Base-by-base conservation (phyloP, 2,797 vertebrate genomes). In the Borostomias antarcticus region DNA sequence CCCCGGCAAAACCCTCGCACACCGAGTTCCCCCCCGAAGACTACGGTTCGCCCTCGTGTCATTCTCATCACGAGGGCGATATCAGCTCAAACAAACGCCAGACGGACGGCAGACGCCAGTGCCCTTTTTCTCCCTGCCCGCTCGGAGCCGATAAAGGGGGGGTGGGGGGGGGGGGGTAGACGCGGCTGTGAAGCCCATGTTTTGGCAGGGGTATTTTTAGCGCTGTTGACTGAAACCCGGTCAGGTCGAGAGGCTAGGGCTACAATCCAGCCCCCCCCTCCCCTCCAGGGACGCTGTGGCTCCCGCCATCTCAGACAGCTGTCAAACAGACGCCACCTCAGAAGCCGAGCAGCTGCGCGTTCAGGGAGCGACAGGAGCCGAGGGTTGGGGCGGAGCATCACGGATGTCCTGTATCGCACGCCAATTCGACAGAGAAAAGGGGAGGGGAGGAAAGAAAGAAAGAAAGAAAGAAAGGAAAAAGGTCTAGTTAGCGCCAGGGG, bases 181-280 rank as follows among this genome's bases (percentile, higher is more conserved):
- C 54, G n/a, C 54, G 33, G 5, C 56, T 53, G 48, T 47, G 72
- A 79, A 59, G 62, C 74, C 57, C 29, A 28, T 52, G 60, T 80
- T 56, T 50, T 53, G 25, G 17, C 67, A 51, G 68, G 28, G 66
- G 77, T 90, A 89, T 90, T 91, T 91, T 89, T 88, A 86, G 86
- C 11, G 0, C 1, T 19, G 71, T 76, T 83, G 85, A 86, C 77
- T 85, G 86, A 85, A 82, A 77, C 79, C 73, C 7, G 59, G 76
- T 66, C 69, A 68, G 17, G 58, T 35, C 40, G 52, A 30, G 29
- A 13, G 40, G 15, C 40, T 43, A 4, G 13, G 37, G 37, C 37
- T n/a, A n/a, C n/a, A n/a, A n/a, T n/a, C n/a, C n/a, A n/a, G n/a
- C n/a, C n/a, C n/a, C n/a, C n/a, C n/a, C n/a, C n/a, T 61, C 70